phyloP scores from a whole-genome alignment of 2,888 invertebrate species.

The Microplitis manilae region DNA sequence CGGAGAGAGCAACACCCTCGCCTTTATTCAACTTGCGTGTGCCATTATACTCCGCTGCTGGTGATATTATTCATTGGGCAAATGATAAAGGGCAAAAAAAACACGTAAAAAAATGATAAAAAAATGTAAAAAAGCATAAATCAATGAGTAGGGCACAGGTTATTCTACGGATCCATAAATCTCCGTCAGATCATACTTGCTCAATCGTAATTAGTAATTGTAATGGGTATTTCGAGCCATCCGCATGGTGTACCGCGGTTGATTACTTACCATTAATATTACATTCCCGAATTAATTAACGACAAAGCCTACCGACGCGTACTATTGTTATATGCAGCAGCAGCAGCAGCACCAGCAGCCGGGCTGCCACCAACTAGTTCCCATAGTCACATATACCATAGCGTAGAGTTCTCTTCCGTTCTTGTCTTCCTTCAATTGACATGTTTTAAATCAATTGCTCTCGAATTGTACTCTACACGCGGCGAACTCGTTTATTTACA shows the following conservation, averaged over 20 bases:
- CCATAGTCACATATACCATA: background rate
- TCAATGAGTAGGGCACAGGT: background rate
- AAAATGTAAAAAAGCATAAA: background rate
- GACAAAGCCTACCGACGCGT: conserved; percentile 59
- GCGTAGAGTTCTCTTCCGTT: conserved; percentile 17
- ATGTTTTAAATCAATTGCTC: conserved; percentile 63
- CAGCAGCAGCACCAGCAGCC: conserved; percentile 39
- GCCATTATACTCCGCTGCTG: background rate
- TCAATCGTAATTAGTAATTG: conserved; percentile 65
- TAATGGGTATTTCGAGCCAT: conserved; percentile 57
- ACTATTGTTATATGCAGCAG: conserved; percentile 56
- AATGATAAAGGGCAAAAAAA: conserved; percentile 1
- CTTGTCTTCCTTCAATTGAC: conserved; percentile 53
- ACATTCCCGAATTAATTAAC: conserved; percentile 68
- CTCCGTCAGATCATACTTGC: conserved; percentile 48
- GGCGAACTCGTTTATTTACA: conserved; percentile 19
- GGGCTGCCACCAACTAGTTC: conserved; percentile 17
- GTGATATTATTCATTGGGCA: background rate
- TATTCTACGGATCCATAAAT: conserved; percentile 44
- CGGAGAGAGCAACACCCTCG: conserved; percentile 38
- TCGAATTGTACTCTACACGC: background rate
- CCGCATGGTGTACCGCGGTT: conserved; percentile 51
- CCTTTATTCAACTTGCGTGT: background rate
- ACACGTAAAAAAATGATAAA: background rate
- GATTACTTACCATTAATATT: conserved; percentile 70